These are phyloP conservation scores for Cerceris ruficornis DNA, from an alignment of 2,888 invertebrate species.

Conservation along the genomic window DNA sequence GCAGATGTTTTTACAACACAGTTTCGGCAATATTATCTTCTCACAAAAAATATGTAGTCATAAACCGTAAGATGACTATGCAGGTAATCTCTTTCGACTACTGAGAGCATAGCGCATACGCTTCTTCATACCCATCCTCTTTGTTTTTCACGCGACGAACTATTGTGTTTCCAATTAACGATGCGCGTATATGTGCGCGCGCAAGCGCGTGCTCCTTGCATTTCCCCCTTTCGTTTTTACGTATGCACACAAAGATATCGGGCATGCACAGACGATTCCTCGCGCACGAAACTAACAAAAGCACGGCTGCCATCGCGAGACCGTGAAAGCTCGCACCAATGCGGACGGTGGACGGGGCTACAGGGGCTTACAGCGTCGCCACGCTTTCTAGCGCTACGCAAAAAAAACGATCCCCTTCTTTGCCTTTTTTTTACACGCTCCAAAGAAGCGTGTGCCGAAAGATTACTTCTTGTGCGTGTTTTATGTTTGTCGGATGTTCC, in stretches of 20 bases:
- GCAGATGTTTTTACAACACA: background rate
- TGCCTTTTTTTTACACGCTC: background rate
- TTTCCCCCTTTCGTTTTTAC: conserved; percentile 26
- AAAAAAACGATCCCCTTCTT: conserved; percentile 23
- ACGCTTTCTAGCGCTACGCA: conserved; percentile 56
- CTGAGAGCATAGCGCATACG: background rate
- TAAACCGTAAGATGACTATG: background rate
- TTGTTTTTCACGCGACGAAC: background rate
- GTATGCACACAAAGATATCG: conserved; percentile 3
- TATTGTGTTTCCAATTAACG: conserved; percentile 26
- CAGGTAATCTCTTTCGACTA: background rate
- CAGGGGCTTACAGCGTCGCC: conserved; percentile 18
- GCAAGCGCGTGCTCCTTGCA: background rate
- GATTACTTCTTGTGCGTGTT: background rate
- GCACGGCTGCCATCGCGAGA: conserved; percentile 12
- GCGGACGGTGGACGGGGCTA: conserved; percentile 5
- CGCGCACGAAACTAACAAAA: conserved; percentile 11
- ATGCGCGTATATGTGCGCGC: conserved; percentile 4
- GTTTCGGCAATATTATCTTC: conserved; percentile 1
- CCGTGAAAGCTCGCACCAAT: conserved; percentile 29
- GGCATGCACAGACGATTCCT: background rate
- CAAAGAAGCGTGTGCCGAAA: background rate
- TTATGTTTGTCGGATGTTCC: background rate
- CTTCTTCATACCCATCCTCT: background rate
- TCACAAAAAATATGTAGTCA: background rate